Evolutionary conservation across 2,888 invertebrate genomes (phyloP).

Genomic region (Euspilapteryx auroguttella): DNA sequence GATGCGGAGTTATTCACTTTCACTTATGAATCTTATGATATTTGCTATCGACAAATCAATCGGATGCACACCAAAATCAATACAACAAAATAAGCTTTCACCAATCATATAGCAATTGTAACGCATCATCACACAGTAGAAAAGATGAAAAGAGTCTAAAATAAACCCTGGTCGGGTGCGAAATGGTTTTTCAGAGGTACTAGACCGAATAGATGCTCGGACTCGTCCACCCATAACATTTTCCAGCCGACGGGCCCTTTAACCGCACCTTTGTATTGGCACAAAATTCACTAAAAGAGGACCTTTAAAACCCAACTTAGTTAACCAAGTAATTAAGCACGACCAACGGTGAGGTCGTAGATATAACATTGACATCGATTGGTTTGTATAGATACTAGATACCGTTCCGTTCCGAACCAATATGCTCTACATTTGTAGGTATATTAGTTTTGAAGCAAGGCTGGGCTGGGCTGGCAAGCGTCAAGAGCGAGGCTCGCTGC

Average conservation of each 20-base stretch:
- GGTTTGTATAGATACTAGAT: too few species aligned
- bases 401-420: too few species aligned
- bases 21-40: too few species aligned
- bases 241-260: conserved; percentile 53
- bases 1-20: too few species aligned
- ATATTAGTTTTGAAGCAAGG: too few species aligned
- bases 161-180: conserved; percentile 50
- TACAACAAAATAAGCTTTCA: too few species aligned
- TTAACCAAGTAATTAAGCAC: conserved; percentile 27
- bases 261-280: conserved; percentile 48
- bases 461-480: too few species aligned
- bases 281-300: conserved; percentile 46
- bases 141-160: conserved; percentile 56
- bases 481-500: too few species aligned
- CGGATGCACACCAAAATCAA: too few species aligned
- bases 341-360: conserved; percentile 13
- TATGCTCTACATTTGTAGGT: too few species aligned
- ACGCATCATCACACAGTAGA: conserved; percentile 40
- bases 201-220: conserved; percentile 44
- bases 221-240: conserved; percentile 54
- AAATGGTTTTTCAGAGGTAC: conserved; percentile 56
- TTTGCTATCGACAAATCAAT: too few species aligned
- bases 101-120: too few species aligned
- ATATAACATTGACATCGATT: conserved; percentile 12
- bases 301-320: conserved; percentile 33